Evolutionary conservation across 23 tunicate species (phyloP).

Genomic region (Styela plicata): DNA sequence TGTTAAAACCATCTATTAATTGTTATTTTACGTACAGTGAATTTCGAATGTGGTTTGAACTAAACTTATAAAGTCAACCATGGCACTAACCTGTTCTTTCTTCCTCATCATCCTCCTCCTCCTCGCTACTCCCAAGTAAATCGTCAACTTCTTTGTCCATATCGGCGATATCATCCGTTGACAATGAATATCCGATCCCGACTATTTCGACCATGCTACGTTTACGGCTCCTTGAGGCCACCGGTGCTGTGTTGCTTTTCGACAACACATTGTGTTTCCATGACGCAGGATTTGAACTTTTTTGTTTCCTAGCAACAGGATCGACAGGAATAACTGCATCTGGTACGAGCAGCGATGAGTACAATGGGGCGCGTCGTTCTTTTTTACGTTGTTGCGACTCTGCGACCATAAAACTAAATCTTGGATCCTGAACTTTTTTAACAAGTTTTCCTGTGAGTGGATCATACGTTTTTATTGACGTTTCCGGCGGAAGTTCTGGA

Average conservation of each 20-base stretch:
- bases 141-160: slow-evolving; percentile 87
- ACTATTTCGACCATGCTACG: slow-evolving; percentile 84
- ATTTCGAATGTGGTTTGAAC: too few species aligned
- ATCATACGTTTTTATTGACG: slow-evolving; percentile 24
- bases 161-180: slow-evolving; percentile 71
- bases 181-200: slow-evolving; percentile 62
- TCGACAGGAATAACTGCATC: slow-evolving; percentile 12
- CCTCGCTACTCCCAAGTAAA: slow-evolving; percentile 57
- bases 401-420: slow-evolving; percentile 51
- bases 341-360: slow-evolving; percentile 57
- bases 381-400: slow-evolving; percentile 25
- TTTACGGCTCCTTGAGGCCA: slow-evolving; percentile 46
- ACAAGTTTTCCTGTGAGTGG: slow-evolving; percentile 66
- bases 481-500: background rate
- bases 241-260: slow-evolving; percentile 7
- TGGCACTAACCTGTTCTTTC: background rate
- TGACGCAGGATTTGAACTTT: background rate
- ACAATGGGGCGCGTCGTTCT: slow-evolving; percentile 22
- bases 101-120: slow-evolving; percentile 38
- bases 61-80: background rate
- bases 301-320: slow-evolving; percentile 17
- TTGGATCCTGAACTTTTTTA: slow-evolving; percentile 49
- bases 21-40: background rate
- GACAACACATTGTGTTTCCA: background rate
- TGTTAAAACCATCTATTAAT: background rate